Evolutionary conservation across 2,113 vertebrate species (phyloP).

Genomic region (Brachyistius frenatus): DNA sequence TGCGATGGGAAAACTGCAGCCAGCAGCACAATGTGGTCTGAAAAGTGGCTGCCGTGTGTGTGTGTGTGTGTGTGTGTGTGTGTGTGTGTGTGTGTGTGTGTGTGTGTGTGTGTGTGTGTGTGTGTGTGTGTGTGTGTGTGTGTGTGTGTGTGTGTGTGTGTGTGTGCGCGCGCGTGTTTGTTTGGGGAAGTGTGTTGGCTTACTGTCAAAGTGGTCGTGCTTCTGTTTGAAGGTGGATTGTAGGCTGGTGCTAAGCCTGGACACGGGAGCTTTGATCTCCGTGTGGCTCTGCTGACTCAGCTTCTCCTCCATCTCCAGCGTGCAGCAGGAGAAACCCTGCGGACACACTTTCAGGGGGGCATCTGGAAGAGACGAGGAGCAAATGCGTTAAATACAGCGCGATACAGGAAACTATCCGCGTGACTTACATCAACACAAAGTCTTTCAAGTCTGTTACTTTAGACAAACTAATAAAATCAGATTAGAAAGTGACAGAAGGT

Average conservation of each 20-base stretch:
- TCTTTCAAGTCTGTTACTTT: neutral
- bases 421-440: neutral
- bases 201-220: conserved; percentile 92
- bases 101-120: conserved; percentile 34
- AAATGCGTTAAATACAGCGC: neutral
- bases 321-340: conserved; percentile 95
- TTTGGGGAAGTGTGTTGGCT: conserved; percentile 57
- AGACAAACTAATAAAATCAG: neutral
- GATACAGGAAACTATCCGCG: neutral
- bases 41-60: neutral
- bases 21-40: conserved; percentile 13
- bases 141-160: conserved; percentile 21
- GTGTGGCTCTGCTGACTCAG: conserved; percentile 93
- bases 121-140: conserved; percentile 35
- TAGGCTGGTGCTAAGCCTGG: conserved; percentile 89
- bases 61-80: conserved; percentile 38
- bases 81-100: no score
- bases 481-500: neutral
- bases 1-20: neutral
- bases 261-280: conserved; percentile 91
- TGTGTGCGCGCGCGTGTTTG: conserved; percentile 2
- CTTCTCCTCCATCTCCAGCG: conserved; percentile 98
- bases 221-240: conserved; percentile 91
- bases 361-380: conserved; percentile 84
- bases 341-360: conserved; percentile 95